Percentiles rank a stretch among this genome's conserved stretches.
Conservation (phyloP, 2,113 vertebrate species). For the Percina caprodes region DNA sequence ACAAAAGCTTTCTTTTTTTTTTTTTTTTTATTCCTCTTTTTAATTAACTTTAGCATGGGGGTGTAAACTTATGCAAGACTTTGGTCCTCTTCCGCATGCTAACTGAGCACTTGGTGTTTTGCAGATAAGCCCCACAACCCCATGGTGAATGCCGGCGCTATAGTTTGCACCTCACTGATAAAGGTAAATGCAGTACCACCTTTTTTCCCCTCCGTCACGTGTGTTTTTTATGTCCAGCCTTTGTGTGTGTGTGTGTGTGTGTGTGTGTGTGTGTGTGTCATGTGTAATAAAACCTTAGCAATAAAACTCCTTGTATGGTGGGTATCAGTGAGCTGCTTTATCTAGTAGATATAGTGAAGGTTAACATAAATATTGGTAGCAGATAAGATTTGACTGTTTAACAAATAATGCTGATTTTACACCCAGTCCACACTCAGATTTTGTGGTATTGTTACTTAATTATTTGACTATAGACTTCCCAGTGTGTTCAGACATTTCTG, state of each 20-base stretch:
- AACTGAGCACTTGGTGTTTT: slow-evolving; percentile 59
- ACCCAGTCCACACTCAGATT: not conserved
- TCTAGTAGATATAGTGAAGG: slow-evolving; percentile 16
- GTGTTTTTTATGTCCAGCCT: slow-evolving; percentile 26
- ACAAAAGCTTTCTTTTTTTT: too few relatives aligned
- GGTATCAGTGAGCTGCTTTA: slow-evolving; percentile 45
- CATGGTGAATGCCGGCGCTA: slow-evolving; percentile 99
- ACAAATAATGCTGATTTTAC: slow-evolving; percentile 9
- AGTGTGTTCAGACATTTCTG: slow-evolving; percentile 5
- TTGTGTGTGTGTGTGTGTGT: slow-evolving; percentile 27
- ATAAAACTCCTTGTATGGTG: not conserved
- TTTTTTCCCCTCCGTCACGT: not conserved
- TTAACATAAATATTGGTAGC: slow-evolving; percentile 17
- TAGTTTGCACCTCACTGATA: slow-evolving; percentile 97
- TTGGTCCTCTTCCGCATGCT: not conserved
- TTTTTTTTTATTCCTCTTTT: too few relatives aligned
- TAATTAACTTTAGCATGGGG: too few relatives aligned
- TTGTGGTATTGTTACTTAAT: not conserved
- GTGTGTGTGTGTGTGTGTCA: slow-evolving; percentile 13
- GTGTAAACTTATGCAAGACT: not conserved
- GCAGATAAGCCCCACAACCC: slow-evolving; percentile 98
- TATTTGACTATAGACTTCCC: not conserved
- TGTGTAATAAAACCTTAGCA: slow-evolving; percentile 34
- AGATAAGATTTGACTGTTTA: slow-evolving; percentile 30
- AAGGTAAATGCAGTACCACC: slow-evolving; percentile 88